Evolutionary conservation across 2,797 vertebrate genomes (phyloP), one percentile per base, ranked within the genome.

Genomic region (Ficedula albicollis): DNA sequence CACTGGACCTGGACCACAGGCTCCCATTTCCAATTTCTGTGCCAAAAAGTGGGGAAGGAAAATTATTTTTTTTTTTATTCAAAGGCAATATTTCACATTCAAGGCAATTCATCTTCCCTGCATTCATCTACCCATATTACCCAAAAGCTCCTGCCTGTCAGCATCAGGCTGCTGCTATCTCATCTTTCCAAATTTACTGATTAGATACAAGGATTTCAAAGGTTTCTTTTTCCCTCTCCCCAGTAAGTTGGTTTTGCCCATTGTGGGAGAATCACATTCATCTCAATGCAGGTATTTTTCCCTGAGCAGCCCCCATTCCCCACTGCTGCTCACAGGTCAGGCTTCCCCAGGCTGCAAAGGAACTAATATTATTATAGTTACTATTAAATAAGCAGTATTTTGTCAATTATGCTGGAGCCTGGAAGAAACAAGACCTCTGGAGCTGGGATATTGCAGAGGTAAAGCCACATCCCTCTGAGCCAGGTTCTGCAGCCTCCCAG

Each of bases 61-160:
- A 78, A 49, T 14, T 0, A 0, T 4, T 5, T 36, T 36, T 80
- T 0, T 52, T 8, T 11, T 0, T 9, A n/a, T 70, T 78, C 32
- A 11, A 89, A 68, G 15, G 48, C 29, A 64, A 5, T 60, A n/a
- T 55, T 78, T 70, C 39, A 55, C 8, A 21, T 68, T 52, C 34
- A 32, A 75, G 27, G 18, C 58, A 30, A 64, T n/a, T n/a, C n/a
- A n/a, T n/a, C n/a, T n/a, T n/a, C n/a, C n/a, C n/a, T 77, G 7
- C 15, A 19, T 70, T 70, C 20, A 55, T 34, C 52, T 34, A 12
- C 36, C 36, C 5, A 0, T 22, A 34, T 25, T 38, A 52, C n/a
- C 46, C 66, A 39, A 62, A 90, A 41, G 26, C 9, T 80, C n/a
- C 55, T 51, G 10, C 44, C 59, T 58, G 27, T 14, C 72, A 72